These are phyloP conservation scores for Fopius arisanus DNA, from an alignment of 1,140 invertebrate species.

Conservation along the genomic window DNA sequence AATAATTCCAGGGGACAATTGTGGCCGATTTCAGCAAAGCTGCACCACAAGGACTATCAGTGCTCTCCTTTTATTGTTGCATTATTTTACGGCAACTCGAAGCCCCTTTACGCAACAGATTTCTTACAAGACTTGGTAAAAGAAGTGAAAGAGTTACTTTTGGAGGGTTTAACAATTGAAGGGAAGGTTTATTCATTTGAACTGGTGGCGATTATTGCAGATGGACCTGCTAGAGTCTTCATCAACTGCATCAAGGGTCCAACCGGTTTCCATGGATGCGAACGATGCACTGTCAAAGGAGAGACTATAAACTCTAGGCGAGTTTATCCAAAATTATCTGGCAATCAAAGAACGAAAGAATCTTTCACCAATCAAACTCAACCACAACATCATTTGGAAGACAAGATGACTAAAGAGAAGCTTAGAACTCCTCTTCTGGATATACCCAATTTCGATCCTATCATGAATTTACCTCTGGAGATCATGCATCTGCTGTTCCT, in stretches of 20 bases:
- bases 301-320: not conserved
- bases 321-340: not conserved
- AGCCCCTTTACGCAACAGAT: not conserved
- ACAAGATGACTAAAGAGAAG: not conserved
- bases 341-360: not conserved
- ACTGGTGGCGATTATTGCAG: too few species aligned
- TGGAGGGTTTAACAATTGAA: too few species aligned
- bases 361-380: not conserved
- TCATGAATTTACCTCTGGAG: not conserved
- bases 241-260: not conserved
- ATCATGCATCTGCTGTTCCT: not conserved
- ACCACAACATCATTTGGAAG: not conserved
- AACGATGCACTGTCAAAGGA: not conserved
- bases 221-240: too few species aligned
- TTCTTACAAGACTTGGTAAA: slow-evolving; percentile 14
- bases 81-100: slow-evolving; percentile 2
- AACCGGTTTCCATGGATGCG: not conserved
- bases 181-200: too few species aligned
- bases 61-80: slow-evolving; percentile 12
- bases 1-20: not conserved
- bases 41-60: not conserved
- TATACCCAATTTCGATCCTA: not conserved
- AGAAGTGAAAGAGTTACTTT: not conserved
- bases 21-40: slow-evolving; percentile 13
- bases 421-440: not conserved